Percentiles rank a stretch among this genome's conserved stretches.
Conservation (phyloP, 1,140 invertebrate species). For the Leptopilina clavipes region DNA sequence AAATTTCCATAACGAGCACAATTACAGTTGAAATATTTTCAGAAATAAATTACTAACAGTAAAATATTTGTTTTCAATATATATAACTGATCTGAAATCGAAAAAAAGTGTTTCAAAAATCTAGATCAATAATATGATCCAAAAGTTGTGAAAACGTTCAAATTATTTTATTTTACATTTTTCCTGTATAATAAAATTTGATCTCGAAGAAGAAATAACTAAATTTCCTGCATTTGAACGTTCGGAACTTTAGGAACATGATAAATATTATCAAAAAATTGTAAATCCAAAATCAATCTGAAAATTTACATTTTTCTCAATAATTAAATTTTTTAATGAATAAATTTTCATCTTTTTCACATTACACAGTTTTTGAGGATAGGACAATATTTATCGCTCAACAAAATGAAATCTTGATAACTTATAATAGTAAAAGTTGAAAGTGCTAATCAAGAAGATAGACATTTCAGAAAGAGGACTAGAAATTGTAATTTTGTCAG, state of each 20-base stretch:
- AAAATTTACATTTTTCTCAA: background rate
- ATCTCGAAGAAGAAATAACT: too few species aligned
- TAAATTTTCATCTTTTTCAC: background rate
- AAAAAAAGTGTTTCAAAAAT: background rate
- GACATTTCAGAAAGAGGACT: slow-evolving; percentile 1
- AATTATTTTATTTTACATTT: too few species aligned
- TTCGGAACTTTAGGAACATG: too few species aligned
- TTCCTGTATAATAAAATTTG: too few species aligned
- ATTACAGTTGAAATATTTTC: background rate
- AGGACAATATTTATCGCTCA: background rate
- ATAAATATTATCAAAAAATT: too few species aligned
- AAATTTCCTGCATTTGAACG: too few species aligned
- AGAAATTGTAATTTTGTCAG: background rate
- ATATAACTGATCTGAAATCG: too few species aligned
- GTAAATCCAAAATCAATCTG: too few species aligned
- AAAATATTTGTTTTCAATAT: too few species aligned
- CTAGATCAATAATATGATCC: too few species aligned
- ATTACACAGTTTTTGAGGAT: background rate
- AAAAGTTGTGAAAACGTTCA: too few species aligned
- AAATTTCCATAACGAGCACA: background rate
- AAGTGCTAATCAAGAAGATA: background rate
- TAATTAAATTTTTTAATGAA: background rate
- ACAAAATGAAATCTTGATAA: background rate
- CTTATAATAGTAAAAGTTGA: background rate
- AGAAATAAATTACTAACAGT: background rate